Evolutionary conservation across 2,113 vertebrate genomes (phyloP).

Genomic region (Rhynchomys soricoides): DNA sequence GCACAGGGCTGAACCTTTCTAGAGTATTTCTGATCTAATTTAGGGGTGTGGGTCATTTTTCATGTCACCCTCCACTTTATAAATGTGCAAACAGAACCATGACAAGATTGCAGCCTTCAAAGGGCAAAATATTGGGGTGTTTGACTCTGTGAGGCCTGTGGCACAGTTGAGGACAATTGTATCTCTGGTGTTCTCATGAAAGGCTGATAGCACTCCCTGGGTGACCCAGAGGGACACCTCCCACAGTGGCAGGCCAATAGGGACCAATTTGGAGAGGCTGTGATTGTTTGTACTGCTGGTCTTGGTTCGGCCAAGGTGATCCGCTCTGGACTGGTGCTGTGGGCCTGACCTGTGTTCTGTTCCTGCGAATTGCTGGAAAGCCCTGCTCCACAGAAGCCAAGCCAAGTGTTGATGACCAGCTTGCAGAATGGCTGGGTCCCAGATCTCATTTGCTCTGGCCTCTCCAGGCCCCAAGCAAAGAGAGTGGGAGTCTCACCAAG

Average conservation of each 20-base stretch:
- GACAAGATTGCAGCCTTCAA: background rate
- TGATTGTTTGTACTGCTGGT: fast-evolving
- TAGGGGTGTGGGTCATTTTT: background rate
- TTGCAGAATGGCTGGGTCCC: background rate
- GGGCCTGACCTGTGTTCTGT: fast-evolving
- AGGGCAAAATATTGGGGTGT: background rate
- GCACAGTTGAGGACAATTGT: fast-evolving
- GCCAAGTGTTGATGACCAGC: background rate
- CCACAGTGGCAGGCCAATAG: background rate
- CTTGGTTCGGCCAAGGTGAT: no score
- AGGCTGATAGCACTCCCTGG: background rate
- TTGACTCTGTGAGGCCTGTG: fast-evolving
- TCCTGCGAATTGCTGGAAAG: background rate
- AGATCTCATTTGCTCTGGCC: background rate
- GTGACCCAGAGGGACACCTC: background rate
- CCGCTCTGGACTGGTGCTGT: background rate
- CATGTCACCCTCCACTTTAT: background rate
- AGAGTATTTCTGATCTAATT: background rate
- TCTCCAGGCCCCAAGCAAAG: background rate
- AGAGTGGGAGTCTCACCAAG: background rate
- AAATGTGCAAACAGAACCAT: background rate
- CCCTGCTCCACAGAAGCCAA: background rate
- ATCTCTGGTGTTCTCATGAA: fast-evolving
- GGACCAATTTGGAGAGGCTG: background rate
- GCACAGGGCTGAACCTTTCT: background rate